Evolutionary conservation across 37 sponge, comb jelly and placozoan genomes (phyloP).

Genomic region (Crambe crambe): DNA sequence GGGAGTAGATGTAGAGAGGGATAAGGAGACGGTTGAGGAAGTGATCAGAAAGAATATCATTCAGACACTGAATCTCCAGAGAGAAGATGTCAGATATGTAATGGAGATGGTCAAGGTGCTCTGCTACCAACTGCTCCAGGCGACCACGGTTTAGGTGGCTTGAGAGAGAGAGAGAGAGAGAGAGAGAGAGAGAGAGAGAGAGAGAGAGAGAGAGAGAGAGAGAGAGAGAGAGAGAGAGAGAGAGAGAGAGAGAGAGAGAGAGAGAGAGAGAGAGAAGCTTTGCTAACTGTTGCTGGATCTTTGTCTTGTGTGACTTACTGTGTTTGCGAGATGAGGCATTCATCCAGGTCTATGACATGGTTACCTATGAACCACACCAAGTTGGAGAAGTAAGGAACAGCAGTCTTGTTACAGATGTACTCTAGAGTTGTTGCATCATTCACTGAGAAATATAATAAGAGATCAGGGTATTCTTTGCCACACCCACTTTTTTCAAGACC

Average conservation of each 20-base stretch:
- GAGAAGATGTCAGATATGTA: slow-evolving; percentile 93
- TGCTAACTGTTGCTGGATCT: neutral
- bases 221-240: neutral
- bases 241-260: neutral
- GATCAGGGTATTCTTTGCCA: too few species aligned
- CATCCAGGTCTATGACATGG: slow-evolving; percentile 90
- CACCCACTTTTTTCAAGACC: neutral
- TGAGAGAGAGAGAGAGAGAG: slow-evolving; percentile 13
- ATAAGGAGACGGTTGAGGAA: slow-evolving; percentile 85
- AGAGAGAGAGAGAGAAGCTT: neutral
- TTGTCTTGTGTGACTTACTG: slow-evolving; percentile 36
- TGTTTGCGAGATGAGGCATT: slow-evolving; percentile 81
- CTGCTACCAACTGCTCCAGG: slow-evolving; percentile 85
- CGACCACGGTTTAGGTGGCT: slow-evolving; percentile 77
- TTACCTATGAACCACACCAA: slow-evolving; percentile 96
- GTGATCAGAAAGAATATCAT: slow-evolving; percentile 69
- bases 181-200: slow-evolving; percentile 7
- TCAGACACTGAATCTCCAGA: slow-evolving; percentile 65
- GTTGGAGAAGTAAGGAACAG: slow-evolving; percentile 96
- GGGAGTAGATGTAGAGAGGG: slow-evolving; percentile 87
- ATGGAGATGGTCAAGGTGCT: slow-evolving; percentile 94
- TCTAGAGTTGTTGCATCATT: slow-evolving; percentile 69
- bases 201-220: neutral
- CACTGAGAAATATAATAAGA: slow-evolving; percentile 71
- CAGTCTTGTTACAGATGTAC: slow-evolving; percentile 90